These are phyloP conservation scores for Heteromyza rotundicornis DNA, from an alignment of 2,888 invertebrate genomes.

Conservation along the genomic window DNA sequence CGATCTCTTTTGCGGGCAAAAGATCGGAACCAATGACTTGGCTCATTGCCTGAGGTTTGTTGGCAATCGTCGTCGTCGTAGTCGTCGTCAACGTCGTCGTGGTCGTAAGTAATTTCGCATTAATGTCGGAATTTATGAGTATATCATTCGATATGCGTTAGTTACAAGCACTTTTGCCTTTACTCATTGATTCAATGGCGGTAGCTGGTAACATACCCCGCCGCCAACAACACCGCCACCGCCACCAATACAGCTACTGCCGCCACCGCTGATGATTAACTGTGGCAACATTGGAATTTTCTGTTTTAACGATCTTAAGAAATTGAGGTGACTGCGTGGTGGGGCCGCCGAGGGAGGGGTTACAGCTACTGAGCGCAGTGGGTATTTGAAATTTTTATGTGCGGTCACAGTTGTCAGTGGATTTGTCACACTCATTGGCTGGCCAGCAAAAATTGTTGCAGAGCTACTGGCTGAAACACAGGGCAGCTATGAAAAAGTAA, in stretches of 20 bases:
- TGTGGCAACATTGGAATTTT: neutral
- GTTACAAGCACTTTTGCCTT: neutral
- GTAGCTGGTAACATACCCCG: neutral
- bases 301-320: neutral
- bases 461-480: no score
- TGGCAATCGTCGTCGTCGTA: neutral
- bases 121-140: constrained; percentile 20
- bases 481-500: no score
- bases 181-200: neutral
- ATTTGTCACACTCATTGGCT: neutral
- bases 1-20: neutral
- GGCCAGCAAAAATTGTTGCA: no score
- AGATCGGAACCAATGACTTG: constrained; percentile 2
- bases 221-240: neutral
- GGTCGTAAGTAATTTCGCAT: constrained; percentile 9
- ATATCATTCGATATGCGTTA: constrained; percentile 20
- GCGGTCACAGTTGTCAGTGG: neutral
- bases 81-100: neutral
- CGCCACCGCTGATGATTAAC: neutral
- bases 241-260: neutral
- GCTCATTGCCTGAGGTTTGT: neutral
- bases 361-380: neutral
- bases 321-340: no score
- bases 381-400: neutral
- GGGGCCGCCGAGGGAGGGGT: neutral